These are phyloP conservation scores for Trichogramma pretiosum DNA, from an alignment of 1,140 invertebrate genomes.

Conservation along the genomic window DNA sequence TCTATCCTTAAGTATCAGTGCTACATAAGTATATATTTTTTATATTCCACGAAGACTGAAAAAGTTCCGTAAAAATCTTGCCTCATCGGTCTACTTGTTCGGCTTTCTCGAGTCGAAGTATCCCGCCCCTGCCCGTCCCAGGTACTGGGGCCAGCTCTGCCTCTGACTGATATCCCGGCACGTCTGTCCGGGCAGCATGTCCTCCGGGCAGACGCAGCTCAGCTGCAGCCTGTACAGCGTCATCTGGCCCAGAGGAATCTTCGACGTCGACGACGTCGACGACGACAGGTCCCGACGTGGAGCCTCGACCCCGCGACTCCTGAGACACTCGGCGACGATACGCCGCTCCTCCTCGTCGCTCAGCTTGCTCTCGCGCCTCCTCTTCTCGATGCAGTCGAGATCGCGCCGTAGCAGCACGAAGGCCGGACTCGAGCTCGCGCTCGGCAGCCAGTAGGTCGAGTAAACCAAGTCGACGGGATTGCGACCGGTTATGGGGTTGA, in stretches of 20 bases:
- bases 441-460: slow-evolving; percentile 48
- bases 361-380: slow-evolving; percentile 22
- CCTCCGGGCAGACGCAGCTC: slow-evolving; percentile 44
- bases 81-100: too few species aligned
- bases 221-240: slow-evolving; percentile 48
- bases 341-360: slow-evolving; percentile 24
- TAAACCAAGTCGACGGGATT: slow-evolving; percentile 47
- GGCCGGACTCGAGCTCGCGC: slow-evolving; percentile 36
- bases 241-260: slow-evolving; percentile 47
- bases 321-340: slow-evolving; percentile 39
- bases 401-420: slow-evolving; percentile 42
- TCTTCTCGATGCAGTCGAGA: slow-evolving; percentile 41
- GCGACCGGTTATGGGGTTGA: slow-evolving; percentile 28
- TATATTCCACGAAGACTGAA: too few species aligned
- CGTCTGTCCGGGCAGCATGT: slow-evolving; percentile 39
- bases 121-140: slow-evolving; percentile 45
- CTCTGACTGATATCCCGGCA: slow-evolving; percentile 42
- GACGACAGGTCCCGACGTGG: slow-evolving; percentile 41
- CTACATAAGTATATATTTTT: too few species aligned
- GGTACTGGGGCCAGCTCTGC: slow-evolving; percentile 47
- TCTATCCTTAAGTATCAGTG: too few species aligned
- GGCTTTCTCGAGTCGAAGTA: slow-evolving; percentile 36
- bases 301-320: slow-evolving; percentile 36
- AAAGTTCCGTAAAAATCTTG: too few species aligned
- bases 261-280: too few species aligned